phyloP scores from a whole-genome alignment of 2,888 invertebrate species.

The Suillia variegata region DNA sequence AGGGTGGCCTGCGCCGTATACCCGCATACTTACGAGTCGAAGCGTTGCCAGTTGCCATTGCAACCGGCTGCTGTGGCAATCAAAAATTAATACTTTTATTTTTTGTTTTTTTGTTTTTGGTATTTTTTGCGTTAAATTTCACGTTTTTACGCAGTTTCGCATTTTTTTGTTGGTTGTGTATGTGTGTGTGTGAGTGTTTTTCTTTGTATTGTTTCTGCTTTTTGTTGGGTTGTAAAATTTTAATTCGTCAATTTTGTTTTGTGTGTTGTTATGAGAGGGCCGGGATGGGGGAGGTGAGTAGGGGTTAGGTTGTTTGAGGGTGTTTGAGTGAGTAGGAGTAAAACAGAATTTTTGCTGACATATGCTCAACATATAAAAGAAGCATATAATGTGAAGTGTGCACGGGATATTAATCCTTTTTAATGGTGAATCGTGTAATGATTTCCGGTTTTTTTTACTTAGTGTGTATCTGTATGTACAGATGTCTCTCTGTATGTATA shows the following conservation, averaged over 20 bases:
- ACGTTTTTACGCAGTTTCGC: not conserved
- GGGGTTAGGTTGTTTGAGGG: no score
- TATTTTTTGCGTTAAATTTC: slow-evolving; percentile 7
- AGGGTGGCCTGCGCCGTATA: no score
- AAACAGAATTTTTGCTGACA: not conserved
- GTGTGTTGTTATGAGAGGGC: slow-evolving; percentile 17
- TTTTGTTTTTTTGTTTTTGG: slow-evolving; percentile 19
- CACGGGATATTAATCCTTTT: not conserved
- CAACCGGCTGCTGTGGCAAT: slow-evolving; percentile 45
- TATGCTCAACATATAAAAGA: not conserved
- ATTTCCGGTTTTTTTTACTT: no score
- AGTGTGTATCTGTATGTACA: no score
- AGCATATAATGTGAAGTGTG: not conserved
- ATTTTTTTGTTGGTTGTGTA: no score
- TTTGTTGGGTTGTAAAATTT: slow-evolving; percentile 43
- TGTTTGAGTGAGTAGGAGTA: not conserved
- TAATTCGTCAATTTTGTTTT: slow-evolving; percentile 46
- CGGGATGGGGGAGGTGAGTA: no score
- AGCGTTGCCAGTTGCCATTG: no score
- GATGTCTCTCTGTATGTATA: no score
- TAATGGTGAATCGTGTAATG: not conserved
- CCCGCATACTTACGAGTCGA: not conserved
- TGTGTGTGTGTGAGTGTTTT: no score
- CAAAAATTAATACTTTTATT: slow-evolving; percentile 52
- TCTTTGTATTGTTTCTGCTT: no score